These are phyloP conservation scores for Rhinatrema bivittatum DNA, from an alignment of 2,797 vertebrate genomes.

Conservation along the genomic window DNA sequence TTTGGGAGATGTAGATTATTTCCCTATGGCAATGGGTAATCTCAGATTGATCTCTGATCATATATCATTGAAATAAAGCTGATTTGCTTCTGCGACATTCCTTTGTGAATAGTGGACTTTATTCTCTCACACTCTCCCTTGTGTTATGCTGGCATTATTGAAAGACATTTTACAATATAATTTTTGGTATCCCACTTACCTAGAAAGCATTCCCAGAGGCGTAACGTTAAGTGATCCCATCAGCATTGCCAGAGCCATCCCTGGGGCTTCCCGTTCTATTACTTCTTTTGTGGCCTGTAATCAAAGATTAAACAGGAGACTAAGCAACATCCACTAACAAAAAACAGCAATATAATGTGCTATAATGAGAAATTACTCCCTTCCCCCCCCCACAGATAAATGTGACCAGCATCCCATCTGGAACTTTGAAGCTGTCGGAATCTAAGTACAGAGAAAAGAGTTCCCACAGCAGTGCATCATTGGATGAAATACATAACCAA, in stretches of 20 bases:
- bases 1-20: no score
- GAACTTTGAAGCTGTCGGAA: neutral
- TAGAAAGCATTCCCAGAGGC: conserved; percentile 95
- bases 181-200: no score
- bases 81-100: no score
- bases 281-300: conserved; percentile 96
- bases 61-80: no score
- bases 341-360: conserved; percentile 23
- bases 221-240: conserved; percentile 98
- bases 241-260: conserved; percentile 97
- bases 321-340: conserved; percentile 41
- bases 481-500: neutral
- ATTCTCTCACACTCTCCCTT: no score
- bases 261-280: conserved; percentile 95
- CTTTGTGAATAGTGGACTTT: no score
- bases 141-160: no score
- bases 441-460: neutral
- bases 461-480: neutral
- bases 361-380: conserved; percentile 21
- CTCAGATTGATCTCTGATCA: no score
- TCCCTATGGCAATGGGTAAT: no score
- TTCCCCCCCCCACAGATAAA: conserved; percentile 1
- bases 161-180: no score
- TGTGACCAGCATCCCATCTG: neutral
- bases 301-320: conserved; percentile 55